Conservation (phyloP, 1,140 invertebrate genomes). For the Dolichoris vasculosae region DNA sequence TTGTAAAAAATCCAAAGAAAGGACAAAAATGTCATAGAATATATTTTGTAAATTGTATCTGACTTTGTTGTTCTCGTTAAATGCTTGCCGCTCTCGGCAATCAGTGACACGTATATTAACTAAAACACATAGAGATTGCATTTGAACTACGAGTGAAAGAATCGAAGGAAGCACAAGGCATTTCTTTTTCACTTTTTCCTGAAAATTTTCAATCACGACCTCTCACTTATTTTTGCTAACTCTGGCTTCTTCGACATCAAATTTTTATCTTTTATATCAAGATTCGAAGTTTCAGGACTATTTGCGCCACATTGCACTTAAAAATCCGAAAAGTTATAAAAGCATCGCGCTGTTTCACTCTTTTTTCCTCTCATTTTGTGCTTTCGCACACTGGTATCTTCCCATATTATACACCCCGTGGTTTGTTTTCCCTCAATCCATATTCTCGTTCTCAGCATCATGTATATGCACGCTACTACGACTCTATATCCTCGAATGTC, state of each 20-base stretch:
- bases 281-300: constrained; percentile 1
- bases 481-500: constrained; percentile 22
- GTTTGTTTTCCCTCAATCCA: constrained; percentile 50
- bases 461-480: neutral
- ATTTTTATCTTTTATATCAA: constrained; percentile 48
- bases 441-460: neutral
- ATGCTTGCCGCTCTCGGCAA: constrained; percentile 32
- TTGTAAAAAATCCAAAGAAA: neutral
- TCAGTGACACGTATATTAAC: constrained; percentile 44
- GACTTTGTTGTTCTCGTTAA: neutral
- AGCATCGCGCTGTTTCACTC: neutral
- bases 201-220: constrained; percentile 7
- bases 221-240: neutral
- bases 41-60: constrained; percentile 28
- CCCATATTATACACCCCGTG: constrained; percentile 49
- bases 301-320: constrained; percentile 40
- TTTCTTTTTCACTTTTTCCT: neutral
- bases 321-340: constrained; percentile 10
- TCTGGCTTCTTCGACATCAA: constrained; percentile 13
- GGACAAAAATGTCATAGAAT: constrained; percentile 17
- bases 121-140: constrained; percentile 39
- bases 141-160: neutral
- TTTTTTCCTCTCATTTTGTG: neutral
- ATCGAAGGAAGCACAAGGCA: neutral
- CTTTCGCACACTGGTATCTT: constrained; percentile 44